phyloP scores from a whole-genome alignment of 2,888 invertebrate species.

The Apotomis turbidana region DNA sequence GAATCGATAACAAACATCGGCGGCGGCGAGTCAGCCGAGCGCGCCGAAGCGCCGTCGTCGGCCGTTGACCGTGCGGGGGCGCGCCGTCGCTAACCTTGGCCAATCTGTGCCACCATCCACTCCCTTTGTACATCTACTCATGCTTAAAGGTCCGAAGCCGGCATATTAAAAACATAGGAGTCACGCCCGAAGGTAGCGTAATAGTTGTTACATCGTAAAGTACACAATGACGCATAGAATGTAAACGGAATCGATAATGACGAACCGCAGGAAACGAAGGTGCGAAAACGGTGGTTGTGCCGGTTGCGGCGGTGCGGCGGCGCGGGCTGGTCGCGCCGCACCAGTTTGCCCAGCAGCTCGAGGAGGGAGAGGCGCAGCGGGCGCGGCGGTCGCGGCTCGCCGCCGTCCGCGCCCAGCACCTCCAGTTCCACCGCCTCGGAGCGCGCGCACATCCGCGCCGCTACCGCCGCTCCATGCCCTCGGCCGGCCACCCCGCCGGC shows the following conservation, averaged over 20 bases:
- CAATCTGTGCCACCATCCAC: conserved; percentile 48
- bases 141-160: neutral
- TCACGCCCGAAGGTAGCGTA: conserved; percentile 44
- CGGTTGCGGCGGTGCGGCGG: conserved; percentile 73
- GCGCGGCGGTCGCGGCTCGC: conserved; percentile 88
- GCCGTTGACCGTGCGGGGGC: conserved; percentile 77
- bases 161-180: conserved; percentile 46
- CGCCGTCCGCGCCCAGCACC: conserved; percentile 91
- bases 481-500: conserved; percentile 48
- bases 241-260: conserved; percentile 51
- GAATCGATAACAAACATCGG: conserved; percentile 73
- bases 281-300: conserved; percentile 84
- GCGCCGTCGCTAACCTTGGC: conserved; percentile 72
- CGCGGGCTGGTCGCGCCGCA: conserved; percentile 76
- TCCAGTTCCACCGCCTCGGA: conserved; percentile 91
- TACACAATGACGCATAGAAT: conserved; percentile 47
- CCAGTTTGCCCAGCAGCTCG: conserved; percentile 86
- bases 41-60: conserved; percentile 67
- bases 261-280: conserved; percentile 80
- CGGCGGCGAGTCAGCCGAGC: conserved; percentile 64
- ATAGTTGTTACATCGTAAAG: conserved; percentile 23
- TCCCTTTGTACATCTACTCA: conserved; percentile 24
- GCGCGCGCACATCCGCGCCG: conserved; percentile 91
- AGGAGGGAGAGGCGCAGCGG: conserved; percentile 87
- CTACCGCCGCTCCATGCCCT: conserved; percentile 89